Percentiles rank a stretch among this genome's conserved stretches.
Conservation (phyloP, 2,797 vertebrate genomes). For the Pristis pectinata region DNA sequence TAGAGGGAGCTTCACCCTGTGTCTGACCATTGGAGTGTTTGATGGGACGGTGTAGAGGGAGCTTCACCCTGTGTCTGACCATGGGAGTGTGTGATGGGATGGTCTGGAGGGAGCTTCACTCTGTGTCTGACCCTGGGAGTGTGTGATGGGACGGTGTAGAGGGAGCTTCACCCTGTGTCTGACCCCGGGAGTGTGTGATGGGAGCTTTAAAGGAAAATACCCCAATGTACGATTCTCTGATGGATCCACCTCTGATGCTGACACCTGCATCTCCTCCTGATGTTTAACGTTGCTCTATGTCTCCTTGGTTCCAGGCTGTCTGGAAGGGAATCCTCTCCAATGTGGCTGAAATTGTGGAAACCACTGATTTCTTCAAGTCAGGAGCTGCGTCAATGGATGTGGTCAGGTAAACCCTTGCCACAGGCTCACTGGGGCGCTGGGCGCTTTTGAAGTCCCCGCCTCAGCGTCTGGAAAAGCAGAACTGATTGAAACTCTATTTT, state of each 20-base stretch:
- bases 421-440: neutral
- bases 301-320: conserved; percentile 51
- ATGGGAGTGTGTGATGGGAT: too few relatives aligned
- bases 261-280: too few relatives aligned
- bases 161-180: too few relatives aligned
- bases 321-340: conserved; percentile 76
- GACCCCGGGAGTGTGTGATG: neutral
- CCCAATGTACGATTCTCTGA: neutral
- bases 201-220: neutral
- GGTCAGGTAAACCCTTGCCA: conserved; percentile 60
- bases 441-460: too few relatives aligned
- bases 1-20: too few relatives aligned
- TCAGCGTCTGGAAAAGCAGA: too few relatives aligned
- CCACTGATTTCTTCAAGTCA: conserved; percentile 81
- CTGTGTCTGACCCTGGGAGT: too few relatives aligned
- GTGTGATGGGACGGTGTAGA: neutral
- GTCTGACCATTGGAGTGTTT: too few relatives aligned
- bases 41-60: too few relatives aligned
- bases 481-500: too few relatives aligned
- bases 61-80: too few relatives aligned
- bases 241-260: neutral
- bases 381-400: conserved; percentile 83
- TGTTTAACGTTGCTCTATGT: neutral
- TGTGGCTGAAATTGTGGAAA: conserved; percentile 60
- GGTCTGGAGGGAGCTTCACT: too few relatives aligned